Evolutionary conservation across 1,140 invertebrate genomes (phyloP).

Genomic region (Eurytemora carolleeae): DNA sequence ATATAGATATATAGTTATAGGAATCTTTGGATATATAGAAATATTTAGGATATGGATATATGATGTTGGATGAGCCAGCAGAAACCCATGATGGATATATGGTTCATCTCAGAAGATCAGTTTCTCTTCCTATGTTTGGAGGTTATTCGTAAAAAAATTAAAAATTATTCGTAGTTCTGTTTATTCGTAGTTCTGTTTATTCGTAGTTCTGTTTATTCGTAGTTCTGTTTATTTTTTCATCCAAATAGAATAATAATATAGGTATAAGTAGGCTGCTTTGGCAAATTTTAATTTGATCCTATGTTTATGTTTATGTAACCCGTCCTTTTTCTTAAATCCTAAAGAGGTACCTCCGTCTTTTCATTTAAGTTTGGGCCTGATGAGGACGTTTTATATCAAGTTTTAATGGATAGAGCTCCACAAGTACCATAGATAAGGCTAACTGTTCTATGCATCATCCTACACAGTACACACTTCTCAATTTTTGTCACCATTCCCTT

Average conservation of each 20-base stretch:
- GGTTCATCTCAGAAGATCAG: background rate
- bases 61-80: background rate
- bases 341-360: too few relatives aligned
- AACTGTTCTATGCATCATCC: background rate
- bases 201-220: background rate
- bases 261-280: too few relatives aligned
- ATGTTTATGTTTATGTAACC: too few relatives aligned
- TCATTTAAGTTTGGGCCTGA: too few relatives aligned
- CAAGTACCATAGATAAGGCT: background rate
- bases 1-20: too few relatives aligned
- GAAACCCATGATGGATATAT: background rate
- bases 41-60: background rate
- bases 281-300: too few relatives aligned
- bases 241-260: background rate
- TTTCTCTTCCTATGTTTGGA: background rate
- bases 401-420: too few relatives aligned
- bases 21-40: too few relatives aligned
- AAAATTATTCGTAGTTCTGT: background rate
- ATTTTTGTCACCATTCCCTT: background rate
- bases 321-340: too few relatives aligned
- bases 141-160: background rate
- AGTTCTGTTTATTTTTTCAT: background rate
- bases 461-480: background rate
- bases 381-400: too few relatives aligned
- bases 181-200: background rate